Evolutionary conservation across 2,888 invertebrate genomes (phyloP), one percentile per base, ranked within the genome.

Genomic region (Pristionchus fissidentatus): DNA sequence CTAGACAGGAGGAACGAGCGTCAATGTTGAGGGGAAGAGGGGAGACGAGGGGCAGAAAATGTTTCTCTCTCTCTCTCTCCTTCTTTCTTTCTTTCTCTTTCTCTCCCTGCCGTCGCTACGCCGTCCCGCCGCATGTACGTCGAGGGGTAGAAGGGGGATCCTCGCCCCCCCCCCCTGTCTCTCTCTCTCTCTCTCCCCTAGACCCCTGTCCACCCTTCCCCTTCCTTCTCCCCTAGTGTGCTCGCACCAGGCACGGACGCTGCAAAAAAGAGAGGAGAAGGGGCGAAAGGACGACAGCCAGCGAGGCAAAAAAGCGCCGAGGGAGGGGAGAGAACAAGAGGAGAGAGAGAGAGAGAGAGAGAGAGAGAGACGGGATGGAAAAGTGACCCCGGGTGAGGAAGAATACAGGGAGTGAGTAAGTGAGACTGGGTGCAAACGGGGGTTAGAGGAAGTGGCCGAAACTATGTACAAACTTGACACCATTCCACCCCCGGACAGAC

Each of bases 291-390:
- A 62, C 32, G 35, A 29, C 26, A n/a, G n/a, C n/a, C n/a, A n/a
- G n/a, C n/a, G n/a, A n/a, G n/a, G n/a, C 15, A 46, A 29, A 29
- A 19, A 26, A 29, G 43, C 26, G 41, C 10, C 3, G 79, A 8
- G 49, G 26, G 43, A 29, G 22, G 60, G 22, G 43, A 29, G 10
- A 38, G 52, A 43, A 46, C n/a, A 13, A 43, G 75, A 41, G 43
- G 19, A n/a, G 66, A 32, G 66, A 66, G 32, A 66, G 66, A 7
- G 66, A 5, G 66, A 0, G 66, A 1, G 19, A 66, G 2, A 7
- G 19, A 46, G n/a, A n/a, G 75, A 75, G 75, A 75, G 75, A 22
- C n/a, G 52, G 15, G 15, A 15, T 52, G 52, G 52, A 52, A n/a
- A 10, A 52, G 52, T 52, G 52, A 52, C 49, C 19, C 10, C 49